Evolutionary conservation across 2,797 vertebrate genomes (phyloP).

Genomic region (Brotogeris chrysoptera): DNA sequence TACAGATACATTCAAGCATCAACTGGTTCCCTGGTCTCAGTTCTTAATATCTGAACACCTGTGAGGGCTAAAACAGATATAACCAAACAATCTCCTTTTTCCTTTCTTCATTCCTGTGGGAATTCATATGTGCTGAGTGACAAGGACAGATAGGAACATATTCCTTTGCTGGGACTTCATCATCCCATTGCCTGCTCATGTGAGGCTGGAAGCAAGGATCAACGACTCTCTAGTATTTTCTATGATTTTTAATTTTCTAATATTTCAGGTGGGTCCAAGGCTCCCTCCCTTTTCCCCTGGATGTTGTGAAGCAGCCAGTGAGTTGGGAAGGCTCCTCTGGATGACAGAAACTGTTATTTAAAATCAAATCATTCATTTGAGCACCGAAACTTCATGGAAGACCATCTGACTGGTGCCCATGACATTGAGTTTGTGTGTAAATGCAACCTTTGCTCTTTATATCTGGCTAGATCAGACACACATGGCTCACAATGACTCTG

Average conservation of each 20-base stretch:
- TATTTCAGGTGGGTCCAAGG: background rate
- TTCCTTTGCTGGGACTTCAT: background rate
- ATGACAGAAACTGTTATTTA: background rate
- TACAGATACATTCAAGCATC: background rate
- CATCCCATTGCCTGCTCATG: background rate
- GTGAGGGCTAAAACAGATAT: background rate
- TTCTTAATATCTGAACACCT: background rate
- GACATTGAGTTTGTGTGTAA: background rate
- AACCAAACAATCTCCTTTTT: background rate
- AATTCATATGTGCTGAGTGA: background rate
- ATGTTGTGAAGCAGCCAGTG: background rate
- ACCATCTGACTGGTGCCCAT: background rate
- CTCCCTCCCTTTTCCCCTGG: background rate
- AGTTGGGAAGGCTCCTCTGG: background rate
- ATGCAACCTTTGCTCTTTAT: background rate
- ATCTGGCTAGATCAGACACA: background rate
- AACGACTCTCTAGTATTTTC: background rate
- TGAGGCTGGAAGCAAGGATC: background rate
- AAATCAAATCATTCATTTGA: background rate
- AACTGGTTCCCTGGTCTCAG: background rate
- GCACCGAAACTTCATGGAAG: background rate
- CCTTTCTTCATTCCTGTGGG: background rate
- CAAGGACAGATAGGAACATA: background rate
- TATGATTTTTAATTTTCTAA: background rate
- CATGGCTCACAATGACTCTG: background rate